A percentile compares a stretch with the other conserved stretches of the same genome.
phyloP scores from a whole-genome alignment of 2,888 invertebrate genomes.

The Hirtodrosophila cameraria region DNA sequence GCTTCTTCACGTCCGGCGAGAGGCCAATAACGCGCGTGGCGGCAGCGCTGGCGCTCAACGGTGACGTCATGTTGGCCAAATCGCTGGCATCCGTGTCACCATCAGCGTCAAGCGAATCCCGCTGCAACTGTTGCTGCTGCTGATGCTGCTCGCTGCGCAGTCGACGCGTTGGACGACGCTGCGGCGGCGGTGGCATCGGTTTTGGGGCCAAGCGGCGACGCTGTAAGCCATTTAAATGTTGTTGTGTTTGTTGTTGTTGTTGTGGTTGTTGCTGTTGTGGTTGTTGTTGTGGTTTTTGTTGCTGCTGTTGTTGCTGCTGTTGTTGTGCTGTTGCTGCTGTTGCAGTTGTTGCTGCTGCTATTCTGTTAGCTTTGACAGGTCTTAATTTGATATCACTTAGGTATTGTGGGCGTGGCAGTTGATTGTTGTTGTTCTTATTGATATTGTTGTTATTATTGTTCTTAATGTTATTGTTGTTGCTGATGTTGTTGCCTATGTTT shows the following conservation, averaged over 20 bases:
- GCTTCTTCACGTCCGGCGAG: constrained; percentile 69
- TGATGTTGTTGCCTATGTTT: constrained; percentile 27
- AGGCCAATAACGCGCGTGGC: constrained; percentile 66
- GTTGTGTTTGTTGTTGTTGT: constrained; percentile 21
- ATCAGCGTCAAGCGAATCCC: constrained; percentile 33
- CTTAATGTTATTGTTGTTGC: constrained; percentile 54
- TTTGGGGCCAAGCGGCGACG: constrained; percentile 40
- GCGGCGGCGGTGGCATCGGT: constrained; percentile 23
- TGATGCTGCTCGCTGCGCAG: constrained; percentile 44
- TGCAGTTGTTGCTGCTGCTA: constrained; percentile 32
- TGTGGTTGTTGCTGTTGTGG: constrained; percentile 12
- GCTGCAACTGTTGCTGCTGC: constrained; percentile 10
- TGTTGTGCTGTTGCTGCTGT: too few relatives aligned
- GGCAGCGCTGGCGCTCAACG: constrained; percentile 63
- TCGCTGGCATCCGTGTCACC: constrained; percentile 68
- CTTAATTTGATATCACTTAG: constrained; percentile 57
- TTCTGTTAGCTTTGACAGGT: constrained; percentile 37
- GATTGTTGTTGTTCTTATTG: constrained; percentile 31
- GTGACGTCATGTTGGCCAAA: constrained; percentile 67
- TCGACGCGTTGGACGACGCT: constrained; percentile 44
- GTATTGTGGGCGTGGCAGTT: constrained; percentile 48
- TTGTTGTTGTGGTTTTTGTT: constrained; percentile 30
- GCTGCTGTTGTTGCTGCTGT: constrained; percentile 21
- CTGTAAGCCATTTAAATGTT: constrained; percentile 35
- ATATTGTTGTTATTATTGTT: constrained; percentile 27